phyloP scores from a whole-genome alignment of 1,140 invertebrate species.

The Notospermus geniculatus region DNA sequence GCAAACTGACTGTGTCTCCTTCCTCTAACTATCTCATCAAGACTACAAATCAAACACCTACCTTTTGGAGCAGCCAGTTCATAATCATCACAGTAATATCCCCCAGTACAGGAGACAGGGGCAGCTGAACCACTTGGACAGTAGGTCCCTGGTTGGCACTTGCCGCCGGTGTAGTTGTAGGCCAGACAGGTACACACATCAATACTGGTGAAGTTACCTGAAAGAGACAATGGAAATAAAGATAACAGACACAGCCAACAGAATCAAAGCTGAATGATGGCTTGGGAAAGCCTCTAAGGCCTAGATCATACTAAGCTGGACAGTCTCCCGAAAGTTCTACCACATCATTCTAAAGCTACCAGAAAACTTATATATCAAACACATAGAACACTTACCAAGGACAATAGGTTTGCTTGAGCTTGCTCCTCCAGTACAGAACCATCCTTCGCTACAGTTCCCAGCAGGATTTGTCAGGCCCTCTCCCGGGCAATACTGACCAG shows the following conservation, averaged over 20 bases:
- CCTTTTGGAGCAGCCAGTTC: conserved; percentile 39
- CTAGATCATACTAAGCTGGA: too few relatives aligned
- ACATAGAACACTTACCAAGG: conserved; percentile 44
- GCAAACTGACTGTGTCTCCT: too few relatives aligned
- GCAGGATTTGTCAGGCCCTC: conserved; percentile 28
- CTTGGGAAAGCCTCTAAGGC: too few relatives aligned
- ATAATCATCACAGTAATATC: conserved; percentile 45
- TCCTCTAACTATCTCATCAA: too few relatives aligned
- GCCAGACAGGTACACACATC: conserved; percentile 45
- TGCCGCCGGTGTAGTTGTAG: conserved; percentile 44
- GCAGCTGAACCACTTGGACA: conserved; percentile 43
- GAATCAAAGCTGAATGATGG: too few relatives aligned
- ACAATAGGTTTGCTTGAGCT: conserved; percentile 32
- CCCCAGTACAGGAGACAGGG: conserved; percentile 38
- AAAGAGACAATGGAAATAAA: not conserved
- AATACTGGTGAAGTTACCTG: conserved; percentile 44
- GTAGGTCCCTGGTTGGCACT: conserved; percentile 47
- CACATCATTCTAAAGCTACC: too few relatives aligned
- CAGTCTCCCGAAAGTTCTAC: too few relatives aligned
- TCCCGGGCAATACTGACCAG: conserved; percentile 41
- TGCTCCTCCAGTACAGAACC: conserved; percentile 48
- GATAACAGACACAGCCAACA: too few relatives aligned
- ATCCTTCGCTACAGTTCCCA: conserved; percentile 44
- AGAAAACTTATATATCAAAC: too few relatives aligned
- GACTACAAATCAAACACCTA: too few relatives aligned